phyloP scores from a whole-genome alignment of 2,888 invertebrate genomes.

The Matsumyia berberina region DNA sequence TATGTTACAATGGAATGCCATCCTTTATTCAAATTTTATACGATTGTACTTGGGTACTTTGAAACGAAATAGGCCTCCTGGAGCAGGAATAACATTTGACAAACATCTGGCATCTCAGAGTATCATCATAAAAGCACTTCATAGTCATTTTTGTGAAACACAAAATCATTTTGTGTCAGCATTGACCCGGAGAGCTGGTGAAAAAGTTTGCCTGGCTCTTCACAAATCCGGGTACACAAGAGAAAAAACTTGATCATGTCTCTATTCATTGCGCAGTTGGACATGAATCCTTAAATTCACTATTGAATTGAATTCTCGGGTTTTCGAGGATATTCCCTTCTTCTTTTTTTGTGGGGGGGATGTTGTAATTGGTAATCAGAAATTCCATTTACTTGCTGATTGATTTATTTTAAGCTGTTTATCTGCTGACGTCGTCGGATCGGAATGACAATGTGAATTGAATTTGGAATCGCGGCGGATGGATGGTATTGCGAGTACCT shows the following conservation, averaged over 20 bases:
- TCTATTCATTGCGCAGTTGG: conserved; percentile 43
- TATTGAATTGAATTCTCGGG: conserved; percentile 57
- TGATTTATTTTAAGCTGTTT: conserved; percentile 73
- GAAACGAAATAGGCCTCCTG: conserved; percentile 46
- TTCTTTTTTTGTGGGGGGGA: conserved; percentile 23
- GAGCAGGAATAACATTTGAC: conserved; percentile 57
- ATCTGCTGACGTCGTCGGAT: conserved; percentile 45
- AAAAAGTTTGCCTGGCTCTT: neutral
- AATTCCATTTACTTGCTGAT: conserved; percentile 65
- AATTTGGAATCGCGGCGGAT: conserved; percentile 22
- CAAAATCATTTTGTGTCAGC: conserved; percentile 62
- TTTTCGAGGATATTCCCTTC: neutral
- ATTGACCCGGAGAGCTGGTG: conserved; percentile 41
- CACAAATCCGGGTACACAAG: neutral
- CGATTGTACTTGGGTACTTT: conserved; percentile 51
- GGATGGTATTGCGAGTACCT: neutral
- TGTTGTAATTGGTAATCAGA: conserved; percentile 66
- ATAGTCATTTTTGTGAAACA: conserved; percentile 49
- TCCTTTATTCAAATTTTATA: conserved; percentile 61
- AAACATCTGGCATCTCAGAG: conserved; percentile 52
- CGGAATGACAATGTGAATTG: conserved; percentile 36
- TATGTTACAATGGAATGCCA: conserved; percentile 60
- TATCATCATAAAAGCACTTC: conserved; percentile 61
- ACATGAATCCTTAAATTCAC: conserved; percentile 59
- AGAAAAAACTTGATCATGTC: conserved; percentile 49